Percentiles rank a stretch among this genome's conserved stretches.
Evolutionary conservation across 1,140 invertebrate species (phyloP).

Genomic region (Leptinotarsa defecta): DNA sequence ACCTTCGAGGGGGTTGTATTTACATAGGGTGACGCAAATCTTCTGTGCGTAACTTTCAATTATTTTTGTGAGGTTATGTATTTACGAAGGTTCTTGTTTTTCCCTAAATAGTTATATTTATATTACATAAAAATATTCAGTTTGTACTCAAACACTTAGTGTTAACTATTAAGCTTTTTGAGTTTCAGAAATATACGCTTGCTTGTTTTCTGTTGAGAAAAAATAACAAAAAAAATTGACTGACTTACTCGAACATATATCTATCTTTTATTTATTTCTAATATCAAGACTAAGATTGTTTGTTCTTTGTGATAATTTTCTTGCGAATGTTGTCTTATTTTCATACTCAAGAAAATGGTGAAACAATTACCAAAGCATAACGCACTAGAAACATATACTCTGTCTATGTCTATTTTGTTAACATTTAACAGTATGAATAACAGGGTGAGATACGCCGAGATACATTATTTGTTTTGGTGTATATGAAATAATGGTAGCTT

Average conservation of each 20-base stretch:
- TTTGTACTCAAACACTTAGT: constrained; percentile 1
- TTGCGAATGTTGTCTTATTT: not conserved
- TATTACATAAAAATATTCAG: not conserved
- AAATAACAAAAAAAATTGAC: not conserved
- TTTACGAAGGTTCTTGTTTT: not conserved
- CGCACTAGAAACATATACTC: too few species aligned
- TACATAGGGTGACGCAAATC: not conserved
- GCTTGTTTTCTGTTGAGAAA: too few species aligned
- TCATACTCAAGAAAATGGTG: too few species aligned
- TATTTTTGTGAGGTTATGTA: not conserved
- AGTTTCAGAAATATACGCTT: not conserved
- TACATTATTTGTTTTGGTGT: too few species aligned
- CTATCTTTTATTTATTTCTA: constrained; percentile 7
- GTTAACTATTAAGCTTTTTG: not conserved
- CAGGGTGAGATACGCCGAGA: too few species aligned
- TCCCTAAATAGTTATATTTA: constrained; percentile 3
- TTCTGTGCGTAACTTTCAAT: not conserved
- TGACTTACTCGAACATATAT: not conserved
- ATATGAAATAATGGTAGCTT: too few species aligned
- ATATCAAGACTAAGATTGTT: not conserved
- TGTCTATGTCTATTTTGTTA: too few species aligned
- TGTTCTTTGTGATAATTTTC: constrained; percentile 6
- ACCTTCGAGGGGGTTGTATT: not conserved
- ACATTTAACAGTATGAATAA: too few species aligned
- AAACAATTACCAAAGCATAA: too few species aligned